phyloP scores from a whole-genome alignment of 1,140 invertebrate genomes.

The Armadillidium nasatum region DNA sequence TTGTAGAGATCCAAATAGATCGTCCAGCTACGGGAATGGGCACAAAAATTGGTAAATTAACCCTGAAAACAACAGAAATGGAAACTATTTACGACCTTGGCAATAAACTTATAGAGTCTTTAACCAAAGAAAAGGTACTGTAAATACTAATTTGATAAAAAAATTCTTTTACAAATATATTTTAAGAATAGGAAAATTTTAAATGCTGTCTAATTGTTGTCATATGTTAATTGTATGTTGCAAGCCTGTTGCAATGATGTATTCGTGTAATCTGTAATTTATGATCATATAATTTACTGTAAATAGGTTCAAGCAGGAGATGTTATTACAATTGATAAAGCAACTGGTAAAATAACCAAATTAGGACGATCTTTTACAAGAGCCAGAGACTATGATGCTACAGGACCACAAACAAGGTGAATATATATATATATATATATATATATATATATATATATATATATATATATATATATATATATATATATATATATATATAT shows the following conservation, averaged over 20 bases:
- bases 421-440: too few relatives aligned
- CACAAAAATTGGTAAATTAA: conserved; percentile 83
- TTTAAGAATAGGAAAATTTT: too few relatives aligned
- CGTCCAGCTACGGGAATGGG: conserved; percentile 84
- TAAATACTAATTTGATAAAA: too few relatives aligned
- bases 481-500: too few relatives aligned
- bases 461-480: too few relatives aligned
- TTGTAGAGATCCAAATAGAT: conserved; percentile 95
- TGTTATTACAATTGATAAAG: conserved; percentile 96
- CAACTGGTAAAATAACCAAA: conserved; percentile 89
- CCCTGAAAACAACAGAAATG: conserved; percentile 98
- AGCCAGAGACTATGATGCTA: conserved; percentile 96
- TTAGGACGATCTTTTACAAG: conserved; percentile 91
- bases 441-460: too few relatives aligned
- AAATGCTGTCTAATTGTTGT: too few relatives aligned
- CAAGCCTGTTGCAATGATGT: too few relatives aligned
- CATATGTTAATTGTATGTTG: too few relatives aligned
- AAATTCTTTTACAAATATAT: too few relatives aligned
- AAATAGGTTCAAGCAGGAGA: conserved; percentile 82
- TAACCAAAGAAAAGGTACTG: conserved; percentile 88
- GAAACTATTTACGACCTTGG: conserved; percentile 98
- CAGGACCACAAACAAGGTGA: conserved; percentile 60
- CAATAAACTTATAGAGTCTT: conserved; percentile 96
- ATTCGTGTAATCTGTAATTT: too few relatives aligned
- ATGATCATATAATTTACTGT: not conserved